These are phyloP conservation scores for Pionites leucogaster DNA, from an alignment of 2,113 vertebrate species.

Conservation along the genomic window DNA sequence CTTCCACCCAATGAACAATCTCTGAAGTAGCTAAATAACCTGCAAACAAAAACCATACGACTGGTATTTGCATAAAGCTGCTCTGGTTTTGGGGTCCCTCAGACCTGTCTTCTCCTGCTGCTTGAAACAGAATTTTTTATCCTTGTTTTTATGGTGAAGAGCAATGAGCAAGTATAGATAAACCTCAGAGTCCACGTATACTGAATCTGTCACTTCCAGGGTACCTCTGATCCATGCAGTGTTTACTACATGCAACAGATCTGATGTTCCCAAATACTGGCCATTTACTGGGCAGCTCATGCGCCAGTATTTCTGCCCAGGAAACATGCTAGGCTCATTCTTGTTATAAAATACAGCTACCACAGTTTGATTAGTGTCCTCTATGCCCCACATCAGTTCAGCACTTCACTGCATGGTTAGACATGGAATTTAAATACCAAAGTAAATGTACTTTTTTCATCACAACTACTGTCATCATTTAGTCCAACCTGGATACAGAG, in stretches of 20 bases:
- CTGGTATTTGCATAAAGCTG: not conserved
- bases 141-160: not conserved
- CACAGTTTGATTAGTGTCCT: not conserved
- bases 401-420: not conserved
- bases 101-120: not conserved
- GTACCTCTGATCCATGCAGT: rapidly evolving
- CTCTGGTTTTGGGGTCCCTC: not conserved
- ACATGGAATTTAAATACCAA: not conserved
- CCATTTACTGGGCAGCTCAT: not conserved
- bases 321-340: not conserved
- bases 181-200: not conserved
- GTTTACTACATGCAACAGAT: not conserved
- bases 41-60: not conserved
- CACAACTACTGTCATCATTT: not conserved
- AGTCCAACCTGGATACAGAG: not conserved
- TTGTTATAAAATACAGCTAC: not conserved
- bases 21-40: not conserved
- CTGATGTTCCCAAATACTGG: not conserved
- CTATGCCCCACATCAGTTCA: not conserved
- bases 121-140: not conserved
- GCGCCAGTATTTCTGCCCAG: not conserved
- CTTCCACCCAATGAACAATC: not conserved
- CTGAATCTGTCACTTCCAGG: not conserved
- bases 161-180: not conserved
- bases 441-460: not conserved